phyloP scores from a whole-genome alignment of 2,797 vertebrate species.

The Anguilla anguilla region DNA sequence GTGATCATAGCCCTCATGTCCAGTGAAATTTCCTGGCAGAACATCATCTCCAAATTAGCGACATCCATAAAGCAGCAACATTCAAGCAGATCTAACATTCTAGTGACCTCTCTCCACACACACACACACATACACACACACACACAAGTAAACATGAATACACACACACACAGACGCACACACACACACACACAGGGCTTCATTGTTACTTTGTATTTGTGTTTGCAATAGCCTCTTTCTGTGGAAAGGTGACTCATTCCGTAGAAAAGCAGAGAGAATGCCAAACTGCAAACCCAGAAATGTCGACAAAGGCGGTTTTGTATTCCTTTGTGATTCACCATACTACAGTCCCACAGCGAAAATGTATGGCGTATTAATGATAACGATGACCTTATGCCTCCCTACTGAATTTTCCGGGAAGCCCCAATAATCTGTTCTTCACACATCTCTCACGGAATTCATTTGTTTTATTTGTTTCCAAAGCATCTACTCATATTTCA shows the following conservation, averaged over 20 bases:
- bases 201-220: neutral
- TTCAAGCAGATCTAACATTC: conserved; percentile 27
- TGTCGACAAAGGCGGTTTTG: conserved; percentile 51
- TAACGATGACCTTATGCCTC: conserved; percentile 43
- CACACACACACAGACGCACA: too few species aligned
- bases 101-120: conserved; percentile 26
- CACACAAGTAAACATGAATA: too few species aligned
- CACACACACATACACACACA: neutral
- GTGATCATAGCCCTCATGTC: neutral
- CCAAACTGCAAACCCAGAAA: conserved; percentile 55
- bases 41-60: neutral
- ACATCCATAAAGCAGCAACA: conserved; percentile 10
- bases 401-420: conserved; percentile 41
- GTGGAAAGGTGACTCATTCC: conserved; percentile 52
- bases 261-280: conserved; percentile 45
- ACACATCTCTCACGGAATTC: neutral
- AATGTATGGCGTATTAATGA: conserved; percentile 46
- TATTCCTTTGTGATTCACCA: conserved; percentile 54
- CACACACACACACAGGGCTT: conserved; percentile 8
- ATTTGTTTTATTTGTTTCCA: neutral
- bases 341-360: conserved; percentile 46
- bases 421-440: conserved; percentile 28
- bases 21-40: neutral
- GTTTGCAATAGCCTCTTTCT: conserved; percentile 33
- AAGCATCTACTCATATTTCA: neutral